Evolutionary conservation across 2,113 vertebrate genomes (phyloP).

Genomic region (Pao palembangensis): DNA sequence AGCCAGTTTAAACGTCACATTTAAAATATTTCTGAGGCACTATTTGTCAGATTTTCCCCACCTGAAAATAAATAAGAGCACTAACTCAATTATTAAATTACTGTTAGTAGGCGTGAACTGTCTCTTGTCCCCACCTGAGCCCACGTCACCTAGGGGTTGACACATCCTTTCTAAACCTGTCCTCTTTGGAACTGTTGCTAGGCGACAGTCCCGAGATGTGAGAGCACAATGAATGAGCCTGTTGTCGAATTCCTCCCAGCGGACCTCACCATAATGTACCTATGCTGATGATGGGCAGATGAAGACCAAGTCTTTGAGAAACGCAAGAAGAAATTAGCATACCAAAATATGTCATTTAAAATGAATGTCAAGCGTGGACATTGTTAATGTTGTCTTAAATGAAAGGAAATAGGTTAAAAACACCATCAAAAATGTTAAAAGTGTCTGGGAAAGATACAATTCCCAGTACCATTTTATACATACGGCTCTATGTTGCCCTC

Average conservation of each 20-base stretch:
- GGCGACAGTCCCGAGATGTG: conserved; percentile 27
- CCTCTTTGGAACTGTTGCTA: conserved; percentile 29
- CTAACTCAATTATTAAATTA: conserved; percentile 6
- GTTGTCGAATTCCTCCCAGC: conserved; percentile 19
- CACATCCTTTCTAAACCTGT: neutral
- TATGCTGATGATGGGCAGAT: conserved; percentile 21
- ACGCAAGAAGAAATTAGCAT: neutral
- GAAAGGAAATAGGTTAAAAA: too few species aligned
- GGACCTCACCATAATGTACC: conserved; percentile 2
- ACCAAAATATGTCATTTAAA: too few species aligned
- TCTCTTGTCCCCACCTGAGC: conserved; percentile 25
- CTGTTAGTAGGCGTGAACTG: conserved; percentile 3
- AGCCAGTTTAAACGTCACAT: neutral
- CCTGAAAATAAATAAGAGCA: neutral
- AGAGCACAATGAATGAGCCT: conserved; percentile 2
- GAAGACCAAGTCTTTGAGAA: neutral
- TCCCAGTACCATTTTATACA: neutral
- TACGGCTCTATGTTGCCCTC: conserved; percentile 8
- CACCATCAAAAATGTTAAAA: too few species aligned
- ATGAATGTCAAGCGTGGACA: too few species aligned
- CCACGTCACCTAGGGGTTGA: conserved; percentile 10
- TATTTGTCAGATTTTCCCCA: neutral
- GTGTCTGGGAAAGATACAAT: too few species aligned
- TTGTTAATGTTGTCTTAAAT: too few species aligned
- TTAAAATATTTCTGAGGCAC: neutral